Evolutionary conservation across 2,888 invertebrate species (phyloP).

Genomic region (Hypercompe scribonia): DNA sequence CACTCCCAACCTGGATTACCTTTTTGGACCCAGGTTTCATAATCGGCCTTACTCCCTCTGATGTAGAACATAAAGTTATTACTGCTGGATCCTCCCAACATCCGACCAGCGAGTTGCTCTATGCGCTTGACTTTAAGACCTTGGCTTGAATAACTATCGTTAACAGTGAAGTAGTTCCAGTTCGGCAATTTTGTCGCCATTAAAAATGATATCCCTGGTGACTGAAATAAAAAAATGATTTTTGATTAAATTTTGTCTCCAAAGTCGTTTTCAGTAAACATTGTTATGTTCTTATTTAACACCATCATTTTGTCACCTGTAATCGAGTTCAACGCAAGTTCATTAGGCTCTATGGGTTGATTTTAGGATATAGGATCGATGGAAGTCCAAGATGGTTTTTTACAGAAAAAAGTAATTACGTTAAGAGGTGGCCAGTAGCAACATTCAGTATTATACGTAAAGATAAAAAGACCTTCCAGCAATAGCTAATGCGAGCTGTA

Average conservation of each 20-base stretch:
- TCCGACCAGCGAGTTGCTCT: slow-evolving; percentile 85
- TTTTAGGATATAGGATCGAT: too few relatives aligned
- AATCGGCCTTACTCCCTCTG: slow-evolving; percentile 88
- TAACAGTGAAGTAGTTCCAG: slow-evolving; percentile 62
- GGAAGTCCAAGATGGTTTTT: too few relatives aligned
- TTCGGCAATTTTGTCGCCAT: slow-evolving; percentile 54
- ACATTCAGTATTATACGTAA: too few relatives aligned
- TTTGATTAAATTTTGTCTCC: too few relatives aligned
- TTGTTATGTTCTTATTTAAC: too few relatives aligned
- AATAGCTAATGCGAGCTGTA: too few relatives aligned
- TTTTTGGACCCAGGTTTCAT: slow-evolving; percentile 78
- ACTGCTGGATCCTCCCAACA: slow-evolving; percentile 88
- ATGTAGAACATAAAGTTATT: slow-evolving; percentile 89
- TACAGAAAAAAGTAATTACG: too few relatives aligned
- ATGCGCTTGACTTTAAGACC: slow-evolving; percentile 46
- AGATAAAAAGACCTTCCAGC: too few relatives aligned
- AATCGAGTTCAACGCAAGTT: too few relatives aligned
- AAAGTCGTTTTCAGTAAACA: not conserved
- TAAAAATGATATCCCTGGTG: slow-evolving; percentile 62
- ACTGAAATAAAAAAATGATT: slow-evolving; percentile 53
- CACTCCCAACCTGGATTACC: slow-evolving; percentile 84
- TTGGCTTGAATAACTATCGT: slow-evolving; percentile 65
- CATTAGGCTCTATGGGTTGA: too few relatives aligned
- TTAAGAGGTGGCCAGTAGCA: too few relatives aligned
- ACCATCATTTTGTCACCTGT: too few relatives aligned